Base-by-base conservation (phyloP, 1,140 invertebrate species). In the Drosophila tani region DNA sequence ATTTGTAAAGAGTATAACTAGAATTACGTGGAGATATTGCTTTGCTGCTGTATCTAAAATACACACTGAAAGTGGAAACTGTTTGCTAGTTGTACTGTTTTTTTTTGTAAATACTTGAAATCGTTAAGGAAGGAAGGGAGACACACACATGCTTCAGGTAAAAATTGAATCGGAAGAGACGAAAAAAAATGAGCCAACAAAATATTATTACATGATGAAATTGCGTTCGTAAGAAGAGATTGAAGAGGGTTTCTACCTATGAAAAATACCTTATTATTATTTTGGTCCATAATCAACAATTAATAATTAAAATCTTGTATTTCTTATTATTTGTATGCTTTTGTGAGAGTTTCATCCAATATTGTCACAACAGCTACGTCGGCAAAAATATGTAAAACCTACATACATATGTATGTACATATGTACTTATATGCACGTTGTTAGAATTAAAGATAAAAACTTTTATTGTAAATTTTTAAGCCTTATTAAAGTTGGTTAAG, bases 151-250 rank as follows among this genome's bases (percentile, higher is more conserved):
- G 82, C 62, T 73, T 43, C 70, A 87, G 82, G 79, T 87, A 87
- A 86, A 62, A 86, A 57, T 47, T 27, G 14, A 17, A 53, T 53
- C 17, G 17, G 17, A 53, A 53, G 32, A 41, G 41, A 40, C 27
- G 24, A 7, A 55, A 41, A 67, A 69, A 29, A 51, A 59, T 19
- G 27, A 62, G 50, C 47, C 27, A 85, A 78, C 47, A 56, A 71
- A 79, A 35, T 35, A 35, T 35, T 79, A 82, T 86, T 87, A 86
- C 75, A 85, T 85, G 69, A 83, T 83, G 82, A 75, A 66, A 86
- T 65, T 55, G 77, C 5, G 45, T 57, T 77, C 62, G 15, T 24
- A 32, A 21, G 11, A 29, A 27, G 19, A n/a, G 7, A 57, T 15
- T 32, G 14, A 43, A 45, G 12, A 17, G 6, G 27, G 6, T 12